Conservation (phyloP, 2,888 invertebrate genomes). For the Pogonocherus hispidulus region DNA sequence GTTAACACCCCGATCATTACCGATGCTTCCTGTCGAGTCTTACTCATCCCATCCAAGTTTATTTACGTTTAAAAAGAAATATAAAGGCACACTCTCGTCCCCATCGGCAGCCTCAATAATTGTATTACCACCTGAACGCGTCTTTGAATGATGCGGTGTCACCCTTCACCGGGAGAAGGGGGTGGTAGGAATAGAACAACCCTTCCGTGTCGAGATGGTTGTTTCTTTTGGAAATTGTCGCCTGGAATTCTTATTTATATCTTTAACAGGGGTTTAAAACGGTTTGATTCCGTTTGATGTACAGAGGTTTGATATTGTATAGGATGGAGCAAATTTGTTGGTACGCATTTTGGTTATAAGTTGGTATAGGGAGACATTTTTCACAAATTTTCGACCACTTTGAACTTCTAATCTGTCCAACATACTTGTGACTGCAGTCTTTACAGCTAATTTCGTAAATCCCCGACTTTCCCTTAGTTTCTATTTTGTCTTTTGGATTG, state of each 20-base stretch:
- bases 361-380: no score
- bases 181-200: constrained; percentile 18
- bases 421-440: no score
- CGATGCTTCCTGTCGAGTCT: background rate
- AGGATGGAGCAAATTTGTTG: no score
- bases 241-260: constrained; percentile 12
- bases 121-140: constrained; percentile 30
- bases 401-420: no score
- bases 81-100: constrained; percentile 6
- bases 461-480: no score
- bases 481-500: no score
- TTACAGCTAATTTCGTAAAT: no score
- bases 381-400: no score
- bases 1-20: background rate
- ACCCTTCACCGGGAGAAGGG: constrained; percentile 10
- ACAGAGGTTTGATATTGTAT: no score
- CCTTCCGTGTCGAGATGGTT: constrained; percentile 8
- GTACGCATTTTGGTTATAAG: no score
- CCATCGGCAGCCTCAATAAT: constrained; percentile 16
- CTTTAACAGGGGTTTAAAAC: no score
- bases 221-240: constrained; percentile 15
- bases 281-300: no score
- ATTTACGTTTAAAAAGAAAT: constrained; percentile 17
- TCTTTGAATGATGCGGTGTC: constrained; percentile 25
- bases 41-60: background rate